Base-by-base conservation (phyloP, 1,140 invertebrate genomes). In the Drosophila asahinai region DNA sequence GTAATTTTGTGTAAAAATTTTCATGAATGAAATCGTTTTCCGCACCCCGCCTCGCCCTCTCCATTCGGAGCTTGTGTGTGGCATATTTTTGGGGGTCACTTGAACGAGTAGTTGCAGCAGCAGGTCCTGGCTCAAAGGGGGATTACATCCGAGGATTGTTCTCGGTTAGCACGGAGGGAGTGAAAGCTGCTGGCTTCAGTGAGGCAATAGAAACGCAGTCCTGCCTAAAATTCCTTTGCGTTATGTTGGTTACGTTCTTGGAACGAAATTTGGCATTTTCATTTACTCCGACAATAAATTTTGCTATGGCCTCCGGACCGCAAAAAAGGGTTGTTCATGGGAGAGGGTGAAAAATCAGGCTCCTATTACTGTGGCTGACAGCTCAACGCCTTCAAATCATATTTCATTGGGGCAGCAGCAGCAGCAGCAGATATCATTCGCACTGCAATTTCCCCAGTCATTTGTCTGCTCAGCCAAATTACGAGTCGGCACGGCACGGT, bases 11-110 rank as follows among this genome's bases (percentile, higher is more conserved):
- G 77, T 75, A 80, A 73, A 81, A 84, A 84, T 75, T 63, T 87
- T 89, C 81, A 89, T 87, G 84, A 87, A 89, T 89, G 81, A 77
- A 87, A 89, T 83, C 80, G 83, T 71, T 86, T 76, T 86, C 74
- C 51, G 9, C 48, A 42, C 9, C 55, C 43, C 6, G 19, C 1
- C 17, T 5, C 15, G 0, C 5, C 25, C 45, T 4, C 63, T 60
- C 49, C 33, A 5, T 71, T 57, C 52, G 57, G 49, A 36, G 38
- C 47, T 57, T 74, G 67, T 77, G n/a, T 83, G 81, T 80, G 79
- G 66, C 80, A 82, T 87, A 86, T 81, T 84, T 84, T 63, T 75
- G 75, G 66, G 71, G 62, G 73, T 81, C 82, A 86, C 51, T 86
- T 64, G 49, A 86, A 70, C 67, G 63, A 79, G 79, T 81, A 75